A percentile compares a stretch with the other conserved stretches of the same genome.
phyloP scores from a whole-genome alignment of 2,113 vertebrate genomes.

The Indicator indicator region DNA sequence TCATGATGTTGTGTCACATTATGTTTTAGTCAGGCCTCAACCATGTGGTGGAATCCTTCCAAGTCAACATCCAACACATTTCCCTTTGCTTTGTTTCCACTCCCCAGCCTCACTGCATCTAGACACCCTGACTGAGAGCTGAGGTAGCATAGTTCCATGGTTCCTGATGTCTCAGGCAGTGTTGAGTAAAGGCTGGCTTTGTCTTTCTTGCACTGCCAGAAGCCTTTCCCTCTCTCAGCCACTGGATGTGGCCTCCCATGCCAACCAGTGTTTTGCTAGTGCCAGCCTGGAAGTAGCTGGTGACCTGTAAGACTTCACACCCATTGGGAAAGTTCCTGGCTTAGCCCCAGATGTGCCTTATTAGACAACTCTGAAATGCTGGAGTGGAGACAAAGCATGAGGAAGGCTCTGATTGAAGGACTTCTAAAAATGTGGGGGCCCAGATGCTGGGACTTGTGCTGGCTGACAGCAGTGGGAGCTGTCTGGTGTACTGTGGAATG shows the following conservation, averaged over 20 bases:
- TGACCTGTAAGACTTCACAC: neutral
- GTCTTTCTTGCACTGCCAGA: neutral
- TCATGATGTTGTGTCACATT: fast-evolving
- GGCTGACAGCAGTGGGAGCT: neutral
- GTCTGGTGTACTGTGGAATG: neutral
- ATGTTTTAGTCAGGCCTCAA: neutral
- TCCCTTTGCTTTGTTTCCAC: neutral
- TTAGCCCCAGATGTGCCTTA: neutral
- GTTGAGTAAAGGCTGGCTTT: neutral
- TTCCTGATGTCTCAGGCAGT: neutral
- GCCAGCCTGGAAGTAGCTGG: neutral
- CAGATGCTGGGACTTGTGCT: neutral
- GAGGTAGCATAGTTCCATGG: neutral
- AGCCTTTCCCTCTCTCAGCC: neutral
- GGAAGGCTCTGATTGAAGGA: neutral
- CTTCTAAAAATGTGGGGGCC: neutral
- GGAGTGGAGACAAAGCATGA: neutral
- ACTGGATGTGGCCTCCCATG: neutral
- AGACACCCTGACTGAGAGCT: neutral
- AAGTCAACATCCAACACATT: neutral
- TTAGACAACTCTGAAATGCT: neutral
- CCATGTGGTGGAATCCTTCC: neutral
- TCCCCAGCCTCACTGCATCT: neutral
- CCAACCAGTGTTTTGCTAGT: neutral
- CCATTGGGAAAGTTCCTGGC: neutral